Percentiles rank a stretch among this genome's conserved stretches.
Evolutionary conservation across 2,113 vertebrate genomes (phyloP).

Genomic region (Damaliscus lunatus): DNA sequence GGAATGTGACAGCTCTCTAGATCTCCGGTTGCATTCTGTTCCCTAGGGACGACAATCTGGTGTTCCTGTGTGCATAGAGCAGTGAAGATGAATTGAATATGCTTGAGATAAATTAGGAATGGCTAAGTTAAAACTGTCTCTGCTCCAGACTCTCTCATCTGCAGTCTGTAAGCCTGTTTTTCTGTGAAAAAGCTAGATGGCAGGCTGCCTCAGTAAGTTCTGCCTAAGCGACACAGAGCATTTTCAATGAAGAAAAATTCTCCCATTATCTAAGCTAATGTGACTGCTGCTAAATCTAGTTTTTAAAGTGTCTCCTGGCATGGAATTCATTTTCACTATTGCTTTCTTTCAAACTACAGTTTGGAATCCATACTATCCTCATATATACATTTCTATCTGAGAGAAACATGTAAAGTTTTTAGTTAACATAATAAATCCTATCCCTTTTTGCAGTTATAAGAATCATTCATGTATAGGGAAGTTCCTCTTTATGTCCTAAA

Average conservation of each 20-base stretch:
- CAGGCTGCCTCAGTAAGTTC: constrained; percentile 87
- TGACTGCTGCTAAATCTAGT: constrained; percentile 83
- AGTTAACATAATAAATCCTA: neutral
- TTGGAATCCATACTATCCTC: constrained; percentile 45
- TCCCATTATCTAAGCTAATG: constrained; percentile 87
- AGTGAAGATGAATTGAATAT: constrained; percentile 85
- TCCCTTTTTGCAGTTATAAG: neutral
- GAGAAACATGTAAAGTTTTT: constrained; percentile 68
- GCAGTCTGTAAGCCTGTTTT: constrained; percentile 88
- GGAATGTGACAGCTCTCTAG: constrained; percentile 83
- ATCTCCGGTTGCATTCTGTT: constrained; percentile 81
- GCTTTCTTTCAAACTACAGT: constrained; percentile 68
- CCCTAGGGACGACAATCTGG: constrained; percentile 83
- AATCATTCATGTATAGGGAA: neutral
- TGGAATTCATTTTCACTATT: constrained; percentile 77
- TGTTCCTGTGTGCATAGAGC: constrained; percentile 81
- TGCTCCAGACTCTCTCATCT: constrained; percentile 86
- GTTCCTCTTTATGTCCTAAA: neutral
- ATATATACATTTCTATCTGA: constrained; percentile 30
- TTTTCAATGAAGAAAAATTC: constrained; percentile 87
- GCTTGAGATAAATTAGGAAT: constrained; percentile 87
- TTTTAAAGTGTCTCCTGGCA: constrained; percentile 81
- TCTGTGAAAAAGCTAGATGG: constrained; percentile 89
- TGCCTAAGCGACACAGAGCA: constrained; percentile 84
- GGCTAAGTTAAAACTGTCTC: constrained; percentile 87